Conservation (phyloP, 2,888 invertebrate genomes). For the Rhodophaea formosa region DNA sequence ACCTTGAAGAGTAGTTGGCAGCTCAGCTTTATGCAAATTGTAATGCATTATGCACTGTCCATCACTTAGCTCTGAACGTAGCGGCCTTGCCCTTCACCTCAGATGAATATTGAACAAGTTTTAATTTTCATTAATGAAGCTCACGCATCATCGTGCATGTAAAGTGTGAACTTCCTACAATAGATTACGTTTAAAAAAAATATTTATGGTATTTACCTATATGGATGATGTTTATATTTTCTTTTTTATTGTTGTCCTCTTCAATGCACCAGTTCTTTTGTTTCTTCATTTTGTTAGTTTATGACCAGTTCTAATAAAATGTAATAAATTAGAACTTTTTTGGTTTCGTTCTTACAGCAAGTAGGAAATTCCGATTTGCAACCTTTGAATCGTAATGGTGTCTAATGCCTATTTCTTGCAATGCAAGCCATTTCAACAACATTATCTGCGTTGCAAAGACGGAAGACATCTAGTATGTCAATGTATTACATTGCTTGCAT, state of each 20-base stretch:
- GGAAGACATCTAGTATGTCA: not conserved
- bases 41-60: conserved; percentile 8
- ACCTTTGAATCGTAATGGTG: not conserved
- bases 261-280: too few species aligned
- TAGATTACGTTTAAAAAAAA: too few species aligned
- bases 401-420: not conserved
- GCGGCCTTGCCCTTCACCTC: conserved; percentile 13
- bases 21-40: conserved; percentile 4
- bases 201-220: too few species aligned
- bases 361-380: too few species aligned
- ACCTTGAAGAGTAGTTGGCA: not conserved
- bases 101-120: conserved; percentile 1
- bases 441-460: not conserved
- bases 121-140: not conserved
- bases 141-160: not conserved
- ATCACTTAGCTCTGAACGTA: not conserved
- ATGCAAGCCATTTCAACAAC: not conserved
- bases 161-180: too few species aligned
- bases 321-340: too few species aligned
- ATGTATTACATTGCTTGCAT: not conserved
- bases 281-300: too few species aligned
- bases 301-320: too few species aligned
- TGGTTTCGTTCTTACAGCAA: too few species aligned
- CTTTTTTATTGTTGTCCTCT: too few species aligned
- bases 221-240: too few species aligned